A percentile compares a stretch with the other conserved stretches of the same genome.
Conservation (phyloP, 1,140 invertebrate species). For the Drosophila asahinai region DNA sequence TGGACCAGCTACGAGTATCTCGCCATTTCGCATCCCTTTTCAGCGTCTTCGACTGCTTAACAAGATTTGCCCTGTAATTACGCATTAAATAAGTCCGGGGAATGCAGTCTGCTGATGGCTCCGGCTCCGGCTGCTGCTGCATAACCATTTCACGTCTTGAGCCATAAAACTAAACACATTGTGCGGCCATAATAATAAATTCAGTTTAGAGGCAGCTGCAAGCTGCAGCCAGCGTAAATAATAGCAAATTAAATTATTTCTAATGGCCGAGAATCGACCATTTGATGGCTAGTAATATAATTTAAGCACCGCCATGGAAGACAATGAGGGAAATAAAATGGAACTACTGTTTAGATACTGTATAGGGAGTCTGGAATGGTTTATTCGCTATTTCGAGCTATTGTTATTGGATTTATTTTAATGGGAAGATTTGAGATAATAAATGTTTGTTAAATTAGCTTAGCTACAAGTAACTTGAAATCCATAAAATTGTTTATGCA, state of each 20-base stretch:
- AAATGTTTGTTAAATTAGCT: not conserved
- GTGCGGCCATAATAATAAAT: slow-evolving; percentile 77
- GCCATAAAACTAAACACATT: slow-evolving; percentile 79
- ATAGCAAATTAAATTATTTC: slow-evolving; percentile 46
- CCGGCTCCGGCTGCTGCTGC: slow-evolving; percentile 23
- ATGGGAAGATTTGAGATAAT: not conserved
- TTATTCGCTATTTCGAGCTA: no score
- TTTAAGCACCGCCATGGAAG: slow-evolving; percentile 6
- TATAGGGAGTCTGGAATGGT: not conserved
- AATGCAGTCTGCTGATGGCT: slow-evolving; percentile 31
- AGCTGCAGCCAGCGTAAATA: slow-evolving; percentile 41
- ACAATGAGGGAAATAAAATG: not conserved
- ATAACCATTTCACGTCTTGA: slow-evolving; percentile 69
- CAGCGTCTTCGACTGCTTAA: slow-evolving; percentile 49
- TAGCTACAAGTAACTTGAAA: not conserved
- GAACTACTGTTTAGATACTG: not conserved
- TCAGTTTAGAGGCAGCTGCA: slow-evolving; percentile 55
- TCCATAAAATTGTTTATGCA: no score
- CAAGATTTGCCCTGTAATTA: slow-evolving; percentile 74
- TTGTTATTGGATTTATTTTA: not conserved
- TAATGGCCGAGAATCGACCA: slow-evolving; percentile 47
- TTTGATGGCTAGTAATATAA: slow-evolving; percentile 48
- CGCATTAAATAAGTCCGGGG: slow-evolving; percentile 74
- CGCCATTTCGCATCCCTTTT: slow-evolving; percentile 14
- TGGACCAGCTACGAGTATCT: slow-evolving; percentile 26